These are phyloP conservation scores for Steinernema khuongi DNA, from an alignment of 1,140 invertebrate genomes.

Conservation along the genomic window DNA sequence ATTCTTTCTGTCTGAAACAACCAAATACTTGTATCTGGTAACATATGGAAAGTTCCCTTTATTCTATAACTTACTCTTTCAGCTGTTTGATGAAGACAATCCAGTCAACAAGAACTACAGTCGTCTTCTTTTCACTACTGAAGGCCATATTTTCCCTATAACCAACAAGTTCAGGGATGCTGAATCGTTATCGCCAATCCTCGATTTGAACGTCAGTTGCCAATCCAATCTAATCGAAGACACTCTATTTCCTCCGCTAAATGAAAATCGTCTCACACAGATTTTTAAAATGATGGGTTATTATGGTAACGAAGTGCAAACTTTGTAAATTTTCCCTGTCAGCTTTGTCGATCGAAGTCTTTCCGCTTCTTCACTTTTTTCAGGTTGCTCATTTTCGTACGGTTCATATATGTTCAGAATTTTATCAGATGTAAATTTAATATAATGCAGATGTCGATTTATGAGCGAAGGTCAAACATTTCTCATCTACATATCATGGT, in stretches of 20 bases:
- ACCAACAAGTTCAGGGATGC: slow-evolving; percentile 60
- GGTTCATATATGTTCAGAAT: too few relatives aligned
- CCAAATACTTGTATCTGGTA: slow-evolving; percentile 87
- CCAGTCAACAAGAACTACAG: slow-evolving; percentile 65
- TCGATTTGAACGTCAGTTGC: slow-evolving; percentile 17
- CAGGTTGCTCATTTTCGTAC: too few relatives aligned
- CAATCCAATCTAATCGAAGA: slow-evolving; percentile 41
- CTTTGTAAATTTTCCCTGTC: neutral
- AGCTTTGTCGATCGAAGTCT: neutral
- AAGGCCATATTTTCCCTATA: slow-evolving; percentile 69
- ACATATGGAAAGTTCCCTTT: slow-evolving; percentile 33
- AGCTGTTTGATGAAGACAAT: slow-evolving; percentile 70
- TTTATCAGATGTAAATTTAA: too few relatives aligned
- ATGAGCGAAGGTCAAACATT: too few relatives aligned
- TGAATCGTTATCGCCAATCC: neutral
- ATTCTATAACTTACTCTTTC: slow-evolving; percentile 56
- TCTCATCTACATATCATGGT: too few relatives aligned
- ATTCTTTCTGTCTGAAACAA: slow-evolving; percentile 95
- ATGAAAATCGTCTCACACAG: neutral
- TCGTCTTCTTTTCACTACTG: slow-evolving; percentile 68
- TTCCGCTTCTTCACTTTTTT: too few relatives aligned
- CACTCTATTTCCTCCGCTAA: neutral
- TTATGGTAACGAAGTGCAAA: neutral
- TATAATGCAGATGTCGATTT: too few relatives aligned
- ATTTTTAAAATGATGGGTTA: neutral